Conservation (phyloP, 1,140 invertebrate genomes). For the Chelonus insularis region DNA sequence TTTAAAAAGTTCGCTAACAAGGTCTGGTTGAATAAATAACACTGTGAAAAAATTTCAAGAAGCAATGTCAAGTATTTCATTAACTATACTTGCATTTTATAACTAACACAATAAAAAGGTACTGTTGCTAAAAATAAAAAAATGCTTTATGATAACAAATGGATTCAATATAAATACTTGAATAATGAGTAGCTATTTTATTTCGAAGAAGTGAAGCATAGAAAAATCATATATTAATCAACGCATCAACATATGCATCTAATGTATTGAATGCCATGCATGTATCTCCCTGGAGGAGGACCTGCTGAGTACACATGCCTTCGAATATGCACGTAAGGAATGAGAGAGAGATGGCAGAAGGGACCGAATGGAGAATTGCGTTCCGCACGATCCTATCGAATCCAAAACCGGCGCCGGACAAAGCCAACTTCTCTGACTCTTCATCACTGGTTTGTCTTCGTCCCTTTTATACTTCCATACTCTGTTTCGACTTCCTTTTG, state of each 20-base stretch:
- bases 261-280: conserved; percentile 3
- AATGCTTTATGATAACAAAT: no score
- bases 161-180: no score
- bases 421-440: conserved; percentile 9
- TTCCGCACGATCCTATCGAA: conserved; percentile 30
- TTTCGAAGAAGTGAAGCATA: no score
- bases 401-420: conserved; percentile 20
- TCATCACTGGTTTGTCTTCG: conserved; percentile 8
- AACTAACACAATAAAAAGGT: no score
- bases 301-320: conserved; percentile 4
- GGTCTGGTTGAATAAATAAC: no score
- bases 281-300: not conserved
- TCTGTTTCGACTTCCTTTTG: conserved; percentile 19
- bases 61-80: no score
- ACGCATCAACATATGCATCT: not conserved
- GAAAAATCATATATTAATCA: not conserved
- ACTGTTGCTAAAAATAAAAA: no score
- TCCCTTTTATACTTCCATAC: conserved; percentile 37
- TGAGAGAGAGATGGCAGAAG: not conserved
- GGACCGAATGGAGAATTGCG: not conserved
- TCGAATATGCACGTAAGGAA: conserved; percentile 22
- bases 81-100: no score
- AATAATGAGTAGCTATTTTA: no score
- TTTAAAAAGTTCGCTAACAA: no score
- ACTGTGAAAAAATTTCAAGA: no score